phyloP scores from a whole-genome alignment of 2,888 invertebrate species.

The Arctia plantaginis region DNA sequence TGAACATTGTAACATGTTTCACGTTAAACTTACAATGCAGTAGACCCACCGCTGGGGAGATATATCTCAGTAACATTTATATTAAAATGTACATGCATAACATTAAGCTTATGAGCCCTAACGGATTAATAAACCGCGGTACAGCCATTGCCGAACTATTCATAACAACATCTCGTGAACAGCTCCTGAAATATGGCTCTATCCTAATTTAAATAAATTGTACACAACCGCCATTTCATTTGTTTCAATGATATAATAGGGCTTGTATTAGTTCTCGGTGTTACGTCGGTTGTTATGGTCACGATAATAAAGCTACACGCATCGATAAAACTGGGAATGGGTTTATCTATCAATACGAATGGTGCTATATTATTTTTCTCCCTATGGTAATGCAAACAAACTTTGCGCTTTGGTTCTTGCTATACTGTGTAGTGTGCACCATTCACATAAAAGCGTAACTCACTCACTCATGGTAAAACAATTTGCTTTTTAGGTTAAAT shows the following conservation, averaged over 20 bases:
- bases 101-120: slow-evolving; percentile 24
- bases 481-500: background rate
- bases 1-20: slow-evolving; percentile 1
- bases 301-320: background rate
- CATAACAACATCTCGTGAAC: slow-evolving; percentile 18
- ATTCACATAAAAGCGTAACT: background rate
- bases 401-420: background rate
- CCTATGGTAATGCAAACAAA: background rate
- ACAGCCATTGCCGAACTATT: slow-evolving; percentile 13
- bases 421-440: background rate
- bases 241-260: background rate
- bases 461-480: background rate
- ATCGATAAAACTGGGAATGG: background rate
- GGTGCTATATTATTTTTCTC: background rate
- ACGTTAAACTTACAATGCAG: slow-evolving; percentile 1
- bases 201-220: slow-evolving; percentile 20
- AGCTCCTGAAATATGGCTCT: slow-evolving; percentile 14
- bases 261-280: background rate
- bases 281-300: background rate
- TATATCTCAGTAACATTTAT: slow-evolving; percentile 13
- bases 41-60: slow-evolving; percentile 1
- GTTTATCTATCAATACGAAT: background rate
- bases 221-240: background rate
- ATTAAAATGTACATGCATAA: slow-evolving; percentile 20
- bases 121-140: slow-evolving; percentile 22